A percentile compares a stretch with the other conserved stretches of the same genome.
Conservation (phyloP, 2,888 invertebrate genomes). For the Leucophenga montana region DNA sequence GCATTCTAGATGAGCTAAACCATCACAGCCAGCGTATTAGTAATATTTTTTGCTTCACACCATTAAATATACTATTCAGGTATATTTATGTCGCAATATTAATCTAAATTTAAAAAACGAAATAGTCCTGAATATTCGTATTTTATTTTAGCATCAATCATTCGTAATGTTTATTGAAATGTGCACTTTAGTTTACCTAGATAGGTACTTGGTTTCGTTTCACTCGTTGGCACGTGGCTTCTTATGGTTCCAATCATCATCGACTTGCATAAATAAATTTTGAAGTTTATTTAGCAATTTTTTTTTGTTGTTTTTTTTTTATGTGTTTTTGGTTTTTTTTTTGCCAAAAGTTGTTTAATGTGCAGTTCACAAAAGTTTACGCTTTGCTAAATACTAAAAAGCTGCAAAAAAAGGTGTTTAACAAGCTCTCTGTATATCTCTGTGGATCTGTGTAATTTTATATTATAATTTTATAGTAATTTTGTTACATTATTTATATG, state of each 20-base stretch:
- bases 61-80: background rate
- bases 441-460: background rate
- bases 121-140: background rate
- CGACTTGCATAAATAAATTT: background rate
- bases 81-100: no score
- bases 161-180: constrained; percentile 8
- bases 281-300: background rate
- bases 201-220: background rate
- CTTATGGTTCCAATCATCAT: background rate
- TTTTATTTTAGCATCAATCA: constrained; percentile 4
- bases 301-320: background rate
- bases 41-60: background rate
- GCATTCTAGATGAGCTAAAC: no score
- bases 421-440: background rate
- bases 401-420: background rate
- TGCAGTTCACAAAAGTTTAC: no score
- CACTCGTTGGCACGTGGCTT: no score
- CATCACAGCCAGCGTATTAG: background rate
- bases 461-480: constrained; percentile 2
- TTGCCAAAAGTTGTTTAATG: no score
- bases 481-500: background rate
- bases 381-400: no score
- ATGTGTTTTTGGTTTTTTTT: background rate
- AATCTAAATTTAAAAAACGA: no score
- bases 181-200: background rate